These are phyloP conservation scores for Zaprionus capensis DNA, from an alignment of 1,140 invertebrate species.

Conservation along the genomic window DNA sequence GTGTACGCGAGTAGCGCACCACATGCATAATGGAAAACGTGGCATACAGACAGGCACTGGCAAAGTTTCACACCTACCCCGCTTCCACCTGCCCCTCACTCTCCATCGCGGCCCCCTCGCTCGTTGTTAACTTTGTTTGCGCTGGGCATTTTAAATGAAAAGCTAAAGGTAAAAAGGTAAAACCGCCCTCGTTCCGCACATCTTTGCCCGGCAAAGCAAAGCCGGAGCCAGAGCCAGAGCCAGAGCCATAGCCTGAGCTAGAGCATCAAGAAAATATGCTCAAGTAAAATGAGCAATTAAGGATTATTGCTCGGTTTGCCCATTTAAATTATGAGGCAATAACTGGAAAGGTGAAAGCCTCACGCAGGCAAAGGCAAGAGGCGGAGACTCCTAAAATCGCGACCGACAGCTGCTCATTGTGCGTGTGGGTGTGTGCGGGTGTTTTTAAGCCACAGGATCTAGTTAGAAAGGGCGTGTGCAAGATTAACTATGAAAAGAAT, in stretches of 20 bases:
- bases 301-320: conserved; percentile 77
- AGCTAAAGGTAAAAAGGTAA: conserved; percentile 53
- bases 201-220: too few relatives aligned
- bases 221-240: neutral
- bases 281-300: conserved; percentile 82
- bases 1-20: conserved; percentile 21
- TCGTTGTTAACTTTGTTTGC: conserved; percentile 71
- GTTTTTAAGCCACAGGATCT: conserved; percentile 26
- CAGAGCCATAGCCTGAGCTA: conserved; percentile 2
- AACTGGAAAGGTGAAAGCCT: conserved; percentile 41
- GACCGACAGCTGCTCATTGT: conserved; percentile 35
- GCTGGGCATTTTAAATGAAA: conserved; percentile 79
- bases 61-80: conserved; percentile 67
- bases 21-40: conserved; percentile 73
- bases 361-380: conserved; percentile 1
- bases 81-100: neutral
- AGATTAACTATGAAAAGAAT: conserved; percentile 26
- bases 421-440: conserved; percentile 7
- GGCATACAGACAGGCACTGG: conserved; percentile 50
- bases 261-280: conserved; percentile 67
- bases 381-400: conserved; percentile 24
- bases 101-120: neutral
- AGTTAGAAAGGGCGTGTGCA: conserved; percentile 15
- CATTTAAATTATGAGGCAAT: conserved; percentile 72
- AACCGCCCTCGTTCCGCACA: neutral